Percentiles rank a stretch among this genome's conserved stretches.
phyloP scores from a whole-genome alignment of 2,113 vertebrate genomes.

The Dicrurus megarhynchus region DNA sequence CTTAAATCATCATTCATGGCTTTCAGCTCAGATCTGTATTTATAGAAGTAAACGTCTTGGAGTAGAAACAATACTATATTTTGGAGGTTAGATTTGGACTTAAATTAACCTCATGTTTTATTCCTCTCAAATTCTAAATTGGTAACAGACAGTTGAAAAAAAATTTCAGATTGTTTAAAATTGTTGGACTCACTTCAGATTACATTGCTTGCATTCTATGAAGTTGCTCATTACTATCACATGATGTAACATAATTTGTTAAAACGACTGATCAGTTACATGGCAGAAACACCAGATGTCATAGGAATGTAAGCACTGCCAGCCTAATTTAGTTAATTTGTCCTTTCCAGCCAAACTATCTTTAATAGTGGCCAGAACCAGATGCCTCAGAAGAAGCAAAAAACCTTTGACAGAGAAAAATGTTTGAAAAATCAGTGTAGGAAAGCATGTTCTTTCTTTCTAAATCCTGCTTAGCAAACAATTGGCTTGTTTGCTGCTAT shows the following conservation, averaged over 20 bases:
- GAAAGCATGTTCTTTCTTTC: background rate
- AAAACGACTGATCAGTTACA: constrained; percentile 20
- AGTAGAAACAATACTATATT: background rate
- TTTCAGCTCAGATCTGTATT: background rate
- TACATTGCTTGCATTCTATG: background rate
- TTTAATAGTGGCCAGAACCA: background rate
- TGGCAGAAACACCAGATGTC: constrained; percentile 48
- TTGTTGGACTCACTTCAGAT: constrained; percentile 13
- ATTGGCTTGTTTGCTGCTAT: background rate
- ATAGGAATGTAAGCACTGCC: background rate
- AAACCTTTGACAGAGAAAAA: background rate
- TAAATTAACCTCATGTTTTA: background rate
- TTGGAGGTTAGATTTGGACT: background rate
- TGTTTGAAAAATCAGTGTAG: background rate
- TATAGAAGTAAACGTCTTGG: background rate
- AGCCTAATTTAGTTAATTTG: constrained; percentile 23
- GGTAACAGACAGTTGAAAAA: background rate
- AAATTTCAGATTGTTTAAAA: constrained; percentile 36
- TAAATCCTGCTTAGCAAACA: background rate
- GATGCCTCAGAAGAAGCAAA: background rate
- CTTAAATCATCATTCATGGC: background rate
- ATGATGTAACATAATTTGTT: constrained; percentile 20
- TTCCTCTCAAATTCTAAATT: background rate
- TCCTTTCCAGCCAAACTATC: background rate
- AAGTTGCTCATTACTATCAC: constrained; percentile 2